A percentile compares a stretch with the other conserved stretches of the same genome.
Conservation (phyloP, 1,140 invertebrate genomes). For the Hyles vespertilio region DNA sequence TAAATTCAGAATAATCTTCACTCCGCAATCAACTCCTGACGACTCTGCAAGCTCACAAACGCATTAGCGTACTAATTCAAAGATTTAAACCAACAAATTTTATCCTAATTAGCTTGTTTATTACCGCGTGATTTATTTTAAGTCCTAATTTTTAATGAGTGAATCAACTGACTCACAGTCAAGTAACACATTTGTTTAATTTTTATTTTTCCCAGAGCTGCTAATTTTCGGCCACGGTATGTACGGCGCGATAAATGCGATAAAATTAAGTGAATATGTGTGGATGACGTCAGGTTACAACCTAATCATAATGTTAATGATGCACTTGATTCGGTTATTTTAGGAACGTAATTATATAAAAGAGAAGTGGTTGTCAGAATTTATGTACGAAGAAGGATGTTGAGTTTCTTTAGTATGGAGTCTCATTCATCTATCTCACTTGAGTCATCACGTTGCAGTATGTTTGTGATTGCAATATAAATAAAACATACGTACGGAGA, state of each 20-base stretch:
- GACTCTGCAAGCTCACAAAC: slow-evolving; percentile 4
- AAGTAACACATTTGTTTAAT: slow-evolving; percentile 8
- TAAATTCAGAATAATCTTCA: slow-evolving; percentile 8
- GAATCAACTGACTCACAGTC: slow-evolving; percentile 9
- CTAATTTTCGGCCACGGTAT: slow-evolving; percentile 7
- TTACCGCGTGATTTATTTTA: slow-evolving; percentile 20
- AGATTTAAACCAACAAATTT: slow-evolving; percentile 10
- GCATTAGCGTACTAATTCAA: slow-evolving; percentile 10
- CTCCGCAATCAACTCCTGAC: background rate
- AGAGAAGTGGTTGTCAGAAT: too few species aligned
- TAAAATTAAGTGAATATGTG: slow-evolving; percentile 7
- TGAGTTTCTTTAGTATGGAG: too few species aligned
- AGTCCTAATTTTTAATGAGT: slow-evolving; percentile 21
- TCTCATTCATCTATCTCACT: too few species aligned
- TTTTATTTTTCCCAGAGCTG: slow-evolving; percentile 3
- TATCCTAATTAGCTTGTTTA: slow-evolving; percentile 21
- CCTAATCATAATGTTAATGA: background rate
- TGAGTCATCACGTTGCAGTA: too few species aligned
- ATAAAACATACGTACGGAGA: too few species aligned
- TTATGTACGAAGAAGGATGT: too few species aligned
- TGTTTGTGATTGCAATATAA: too few species aligned
- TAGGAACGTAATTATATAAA: background rate
- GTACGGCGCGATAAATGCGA: slow-evolving; percentile 2
- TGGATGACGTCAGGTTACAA: slow-evolving; percentile 2
- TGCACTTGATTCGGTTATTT: too few species aligned